Evolutionary conservation across 1,140 invertebrate genomes (phyloP).

Genomic region (Notospermus geniculatus): DNA sequence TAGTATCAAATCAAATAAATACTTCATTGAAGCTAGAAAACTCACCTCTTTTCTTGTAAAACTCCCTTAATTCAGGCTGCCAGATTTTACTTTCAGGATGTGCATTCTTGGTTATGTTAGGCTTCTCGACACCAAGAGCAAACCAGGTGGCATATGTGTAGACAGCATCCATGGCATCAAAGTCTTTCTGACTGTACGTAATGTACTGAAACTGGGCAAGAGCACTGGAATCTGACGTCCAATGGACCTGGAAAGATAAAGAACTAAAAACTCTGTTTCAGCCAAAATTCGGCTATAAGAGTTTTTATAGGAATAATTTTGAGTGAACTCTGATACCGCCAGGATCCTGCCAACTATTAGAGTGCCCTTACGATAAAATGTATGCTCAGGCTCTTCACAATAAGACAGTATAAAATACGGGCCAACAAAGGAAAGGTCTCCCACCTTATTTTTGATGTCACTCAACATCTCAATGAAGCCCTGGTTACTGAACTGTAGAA

Average conservation of each 20-base stretch:
- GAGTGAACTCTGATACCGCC: no score
- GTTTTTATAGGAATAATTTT: no score
- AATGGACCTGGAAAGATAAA: constrained; percentile 24
- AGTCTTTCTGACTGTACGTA: constrained; percentile 37
- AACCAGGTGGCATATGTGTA: constrained; percentile 30
- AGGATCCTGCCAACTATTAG: no score
- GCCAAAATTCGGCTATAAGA: no score
- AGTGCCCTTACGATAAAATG: no score
- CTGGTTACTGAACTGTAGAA: no score
- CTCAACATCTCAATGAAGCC: no score
- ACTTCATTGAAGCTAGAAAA: background rate
- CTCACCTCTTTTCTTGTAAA: constrained; percentile 28
- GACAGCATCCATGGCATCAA: constrained; percentile 26
- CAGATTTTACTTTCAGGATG: constrained; percentile 31
- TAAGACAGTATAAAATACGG: no score
- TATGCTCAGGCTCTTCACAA: no score
- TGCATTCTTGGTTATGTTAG: constrained; percentile 36
- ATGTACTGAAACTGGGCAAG: constrained; percentile 36
- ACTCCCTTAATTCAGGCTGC: constrained; percentile 21
- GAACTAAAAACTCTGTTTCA: background rate
- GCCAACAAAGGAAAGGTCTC: no score
- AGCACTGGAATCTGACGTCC: constrained; percentile 29
- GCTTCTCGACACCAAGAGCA: constrained; percentile 38
- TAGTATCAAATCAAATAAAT: no score
- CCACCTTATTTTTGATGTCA: no score